Conservation (phyloP, 2,113 vertebrate genomes). For the Rafetus swinhoei region DNA sequence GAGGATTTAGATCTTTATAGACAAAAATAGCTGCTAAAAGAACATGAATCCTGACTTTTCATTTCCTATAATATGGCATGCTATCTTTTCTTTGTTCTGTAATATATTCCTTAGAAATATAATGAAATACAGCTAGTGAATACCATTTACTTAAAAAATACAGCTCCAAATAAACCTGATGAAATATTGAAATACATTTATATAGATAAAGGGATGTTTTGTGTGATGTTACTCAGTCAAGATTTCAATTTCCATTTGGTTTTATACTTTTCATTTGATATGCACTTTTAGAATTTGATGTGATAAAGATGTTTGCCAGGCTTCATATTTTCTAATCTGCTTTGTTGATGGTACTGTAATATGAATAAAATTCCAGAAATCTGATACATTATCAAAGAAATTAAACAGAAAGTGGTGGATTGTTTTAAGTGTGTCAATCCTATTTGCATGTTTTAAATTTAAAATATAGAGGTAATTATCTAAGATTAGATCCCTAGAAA, state of each 20-base stretch:
- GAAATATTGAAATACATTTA: not conserved
- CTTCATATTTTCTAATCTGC: not conserved
- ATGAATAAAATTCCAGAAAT: not conserved
- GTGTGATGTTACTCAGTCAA: not conserved
- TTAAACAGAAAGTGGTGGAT: slow-evolving; percentile 23
- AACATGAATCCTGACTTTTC: not conserved
- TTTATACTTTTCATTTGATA: not conserved
- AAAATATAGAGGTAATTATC: not conserved
- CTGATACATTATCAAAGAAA: slow-evolving; percentile 1
- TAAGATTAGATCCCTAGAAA: not conserved
- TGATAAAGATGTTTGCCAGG: not conserved
- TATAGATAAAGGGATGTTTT: not conserved
- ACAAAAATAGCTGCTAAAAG: not conserved
- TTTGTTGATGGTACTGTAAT: not conserved
- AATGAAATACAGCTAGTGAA: not conserved
- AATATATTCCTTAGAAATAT: not conserved
- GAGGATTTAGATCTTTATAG: not conserved
- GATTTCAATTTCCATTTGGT: not conserved
- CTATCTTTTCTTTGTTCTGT: slow-evolving; percentile 5
- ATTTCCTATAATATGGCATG: not conserved
- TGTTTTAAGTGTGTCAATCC: not conserved
- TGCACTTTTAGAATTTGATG: not conserved
- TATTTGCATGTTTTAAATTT: slow-evolving; percentile 13
- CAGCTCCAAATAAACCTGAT: not conserved
- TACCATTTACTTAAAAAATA: not conserved